Percentiles rank a stretch among this genome's conserved stretches.
phyloP scores from a whole-genome alignment of 2,888 invertebrate species.

The Ormia ochracea region DNA sequence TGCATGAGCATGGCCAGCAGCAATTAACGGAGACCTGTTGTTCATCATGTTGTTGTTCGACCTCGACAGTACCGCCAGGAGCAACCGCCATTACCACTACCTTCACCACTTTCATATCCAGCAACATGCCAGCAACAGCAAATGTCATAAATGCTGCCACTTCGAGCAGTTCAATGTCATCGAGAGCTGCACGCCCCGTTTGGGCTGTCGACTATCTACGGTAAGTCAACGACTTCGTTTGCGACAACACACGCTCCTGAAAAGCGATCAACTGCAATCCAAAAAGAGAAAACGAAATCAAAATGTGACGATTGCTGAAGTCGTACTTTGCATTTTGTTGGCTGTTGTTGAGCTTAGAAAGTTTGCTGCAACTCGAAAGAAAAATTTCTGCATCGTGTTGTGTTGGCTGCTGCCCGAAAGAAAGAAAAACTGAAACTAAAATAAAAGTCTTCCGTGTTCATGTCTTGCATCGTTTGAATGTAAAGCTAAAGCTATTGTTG shows the following conservation, averaged over 20 bases:
- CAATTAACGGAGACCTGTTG: slow-evolving; percentile 59
- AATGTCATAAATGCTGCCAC: slow-evolving; percentile 60
- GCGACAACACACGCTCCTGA: not conserved
- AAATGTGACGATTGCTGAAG: not conserved
- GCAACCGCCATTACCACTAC: slow-evolving; percentile 67
- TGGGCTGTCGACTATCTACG: slow-evolving; percentile 82
- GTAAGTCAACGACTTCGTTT: slow-evolving; percentile 77
- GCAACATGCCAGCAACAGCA: slow-evolving; percentile 61
- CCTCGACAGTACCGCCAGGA: slow-evolving; percentile 65
- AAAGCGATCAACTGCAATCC: not conserved
- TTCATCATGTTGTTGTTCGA: slow-evolving; percentile 64
- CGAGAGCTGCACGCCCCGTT: slow-evolving; percentile 76
- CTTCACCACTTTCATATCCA: slow-evolving; percentile 74
- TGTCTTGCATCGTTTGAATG: slow-evolving; percentile 30
- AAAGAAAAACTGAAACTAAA: not conserved
- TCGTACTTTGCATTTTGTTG: not conserved
- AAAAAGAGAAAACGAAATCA: no score
- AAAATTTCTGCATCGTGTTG: slow-evolving; percentile 51
- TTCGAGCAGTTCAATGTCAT: slow-evolving; percentile 69
- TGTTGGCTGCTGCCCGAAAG: slow-evolving; percentile 9
- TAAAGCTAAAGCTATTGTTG: slow-evolving; percentile 30
- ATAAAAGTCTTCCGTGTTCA: not conserved
- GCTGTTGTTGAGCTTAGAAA: slow-evolving; percentile 12
- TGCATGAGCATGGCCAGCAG: slow-evolving; percentile 40
- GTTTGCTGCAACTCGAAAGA: slow-evolving; percentile 5